Conservation (phyloP, 2,888 invertebrate genomes). For the Sinodicranocentrus sp. region DNA sequence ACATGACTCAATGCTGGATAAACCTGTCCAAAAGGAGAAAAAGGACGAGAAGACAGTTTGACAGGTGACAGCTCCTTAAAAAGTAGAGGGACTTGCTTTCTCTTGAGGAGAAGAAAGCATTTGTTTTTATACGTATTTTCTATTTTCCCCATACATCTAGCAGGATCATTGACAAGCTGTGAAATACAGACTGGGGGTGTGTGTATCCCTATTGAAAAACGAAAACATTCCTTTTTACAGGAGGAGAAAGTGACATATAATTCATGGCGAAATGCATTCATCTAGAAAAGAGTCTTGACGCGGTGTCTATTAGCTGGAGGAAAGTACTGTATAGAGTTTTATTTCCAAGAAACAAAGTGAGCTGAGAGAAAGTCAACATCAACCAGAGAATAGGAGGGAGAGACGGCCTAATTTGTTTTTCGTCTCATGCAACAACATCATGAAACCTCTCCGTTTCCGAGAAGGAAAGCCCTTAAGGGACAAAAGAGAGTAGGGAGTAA, state of each 20-base stretch:
- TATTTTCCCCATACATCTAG: background rate
- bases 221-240: background rate
- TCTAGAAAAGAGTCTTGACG: conserved; percentile 14
- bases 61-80: conserved; percentile 55
- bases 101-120: no score
- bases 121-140: background rate
- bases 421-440: background rate
- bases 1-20: conserved; percentile 39
- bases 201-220: background rate
- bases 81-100: conserved; percentile 33
- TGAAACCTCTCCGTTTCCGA: background rate
- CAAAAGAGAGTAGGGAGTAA: no score
- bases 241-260: conserved; percentile 15
- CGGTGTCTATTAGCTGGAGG: background rate
- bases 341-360: conserved; percentile 6
- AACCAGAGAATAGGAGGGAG: background rate
- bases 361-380: conserved; percentile 12
- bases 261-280: conserved; percentile 27
- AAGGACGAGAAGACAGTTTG: conserved; percentile 42
- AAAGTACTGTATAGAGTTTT: background rate
- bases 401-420: conserved; percentile 55
- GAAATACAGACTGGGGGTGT: background rate
- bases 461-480: conserved; percentile 26
- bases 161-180: conserved; percentile 11
- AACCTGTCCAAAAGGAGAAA: conserved; percentile 41